Percentiles rank a stretch among this genome's conserved stretches.
These are phyloP conservation scores for Labeo calbasu DNA, from an alignment of 2,797 vertebrate species.

Conservation along the genomic window DNA sequence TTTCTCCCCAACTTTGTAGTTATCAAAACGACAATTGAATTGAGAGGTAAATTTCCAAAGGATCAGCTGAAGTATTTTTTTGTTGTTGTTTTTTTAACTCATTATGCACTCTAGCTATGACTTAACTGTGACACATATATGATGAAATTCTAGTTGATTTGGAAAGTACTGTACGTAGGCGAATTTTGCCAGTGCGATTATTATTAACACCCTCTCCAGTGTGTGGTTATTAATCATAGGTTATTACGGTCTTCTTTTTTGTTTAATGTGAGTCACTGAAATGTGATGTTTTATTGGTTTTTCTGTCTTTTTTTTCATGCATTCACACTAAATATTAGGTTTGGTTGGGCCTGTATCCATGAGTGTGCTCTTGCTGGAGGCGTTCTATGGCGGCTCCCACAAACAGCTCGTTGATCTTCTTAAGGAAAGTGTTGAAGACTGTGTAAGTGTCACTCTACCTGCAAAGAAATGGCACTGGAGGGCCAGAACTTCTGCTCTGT, in stretches of 20 bases:
- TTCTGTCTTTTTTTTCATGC: neutral
- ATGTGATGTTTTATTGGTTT: neutral
- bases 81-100: slow-evolving; percentile 51
- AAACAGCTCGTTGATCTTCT: slow-evolving; percentile 91
- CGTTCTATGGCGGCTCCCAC: slow-evolving; percentile 94
- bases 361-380: slow-evolving; percentile 87
- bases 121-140: slow-evolving; percentile 48
- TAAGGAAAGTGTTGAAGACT: slow-evolving; percentile 75
- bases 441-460: slow-evolving; percentile 82
- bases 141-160: slow-evolving; percentile 26
- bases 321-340: slow-evolving; percentile 38
- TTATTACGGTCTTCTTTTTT: neutral
- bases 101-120: slow-evolving; percentile 69
- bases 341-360: slow-evolving; percentile 61
- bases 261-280: slow-evolving; percentile 10
- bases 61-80: slow-evolving; percentile 45
- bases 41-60: slow-evolving; percentile 7
- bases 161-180: slow-evolving; percentile 60
- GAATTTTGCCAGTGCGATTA: slow-evolving; percentile 34
- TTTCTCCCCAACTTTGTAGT: neutral
- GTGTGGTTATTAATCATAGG: slow-evolving; percentile 30
- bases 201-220: slow-evolving; percentile 40
- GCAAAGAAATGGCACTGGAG: slow-evolving; percentile 98
- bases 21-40: slow-evolving; percentile 39
- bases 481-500: slow-evolving; percentile 87